Evolutionary conservation across 2,888 invertebrate genomes (phyloP).

Genomic region (Phyllotreta striolata): DNA sequence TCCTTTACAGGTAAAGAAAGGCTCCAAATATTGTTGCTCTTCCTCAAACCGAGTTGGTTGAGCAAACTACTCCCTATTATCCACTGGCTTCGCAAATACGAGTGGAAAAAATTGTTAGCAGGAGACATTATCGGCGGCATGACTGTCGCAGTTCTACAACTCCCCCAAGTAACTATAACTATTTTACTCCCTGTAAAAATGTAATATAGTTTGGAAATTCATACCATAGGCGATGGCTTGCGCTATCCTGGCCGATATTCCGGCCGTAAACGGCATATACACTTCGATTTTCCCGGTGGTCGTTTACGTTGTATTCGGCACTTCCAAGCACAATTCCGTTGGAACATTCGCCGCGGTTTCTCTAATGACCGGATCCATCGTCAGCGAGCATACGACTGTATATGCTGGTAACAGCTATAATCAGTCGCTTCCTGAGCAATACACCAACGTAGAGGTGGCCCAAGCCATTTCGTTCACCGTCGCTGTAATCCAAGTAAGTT

Average conservation of each 20-base stretch:
- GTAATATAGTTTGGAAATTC: no score
- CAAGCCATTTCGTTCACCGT: slow-evolving; percentile 80
- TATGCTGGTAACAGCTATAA: slow-evolving; percentile 27
- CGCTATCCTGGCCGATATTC: slow-evolving; percentile 75
- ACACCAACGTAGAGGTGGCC: slow-evolving; percentile 73
- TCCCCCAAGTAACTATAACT: slow-evolving; percentile 81
- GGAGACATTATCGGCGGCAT: slow-evolving; percentile 84
- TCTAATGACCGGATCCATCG: slow-evolving; percentile 88
- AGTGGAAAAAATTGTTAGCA: slow-evolving; percentile 67
- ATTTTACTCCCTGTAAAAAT: no score
- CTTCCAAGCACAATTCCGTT: slow-evolving; percentile 85
- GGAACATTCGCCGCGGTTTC: slow-evolving; percentile 88
- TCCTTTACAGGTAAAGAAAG: slow-evolving; percentile 43
- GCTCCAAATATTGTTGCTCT: slow-evolving; percentile 37
- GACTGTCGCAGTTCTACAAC: slow-evolving; percentile 89
- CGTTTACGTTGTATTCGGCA: slow-evolving; percentile 86
- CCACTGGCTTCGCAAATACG: slow-evolving; percentile 74
- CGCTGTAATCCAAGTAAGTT: slow-evolving; percentile 74
- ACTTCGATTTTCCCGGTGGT: slow-evolving; percentile 93
- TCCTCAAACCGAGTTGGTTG: slow-evolving; percentile 42
- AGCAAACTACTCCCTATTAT: slow-evolving; percentile 65
- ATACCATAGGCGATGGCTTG: slow-evolving; percentile 75
- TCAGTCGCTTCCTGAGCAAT: slow-evolving; percentile 36
- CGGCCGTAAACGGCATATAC: slow-evolving; percentile 75
- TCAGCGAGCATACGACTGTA: slow-evolving; percentile 63